Base-by-base conservation (phyloP, 2,888 invertebrate genomes). In the Drosophila acutilabella region DNA sequence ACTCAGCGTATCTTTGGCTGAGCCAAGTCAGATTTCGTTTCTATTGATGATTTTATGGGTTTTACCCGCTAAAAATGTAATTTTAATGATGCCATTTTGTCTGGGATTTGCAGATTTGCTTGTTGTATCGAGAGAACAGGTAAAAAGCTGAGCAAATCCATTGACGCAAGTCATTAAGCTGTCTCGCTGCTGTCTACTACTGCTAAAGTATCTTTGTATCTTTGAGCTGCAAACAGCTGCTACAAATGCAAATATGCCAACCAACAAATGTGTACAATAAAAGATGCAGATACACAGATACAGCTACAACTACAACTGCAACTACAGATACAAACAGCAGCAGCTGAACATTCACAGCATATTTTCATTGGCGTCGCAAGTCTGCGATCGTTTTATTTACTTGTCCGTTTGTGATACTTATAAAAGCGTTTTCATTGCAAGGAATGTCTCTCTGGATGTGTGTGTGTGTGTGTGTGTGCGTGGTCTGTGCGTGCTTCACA, bases 351-450 rank as follows among this genome's bases (percentile, higher is more conserved):
- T 80, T 79, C 78, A 76, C 72, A 74, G 69, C 82, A 89, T 89
- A 74, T 81, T 85, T 84, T 81, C 78, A 80, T 70, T 90, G 90
- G 90, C 90, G 90, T 87, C 90, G 86, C 81, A 87, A 86, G 90
- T 90, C 90, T 90, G 88, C 83, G 89, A 89, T 89, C 89, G 84
- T 57, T 57, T 47, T 69, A 69, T 75, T 80, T 78, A 71, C 64
- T 75, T 53, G 64, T 64, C 72, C 60, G 51, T 64, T 64, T 78
- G 36, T 73, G 74, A 81, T 80, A 76, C 54, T 56, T 56, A 56
- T 82, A 80, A 88, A 86, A 80, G 77, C 83, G 71, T 80, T 83
- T 88, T 77, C 77, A 77, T 70, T 75, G 65, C 81, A 68, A 80
- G 75, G 78, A 80, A 77, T 76, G 74, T 78, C 10, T 58, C 36